Conservation (phyloP, 2,888 invertebrate species). For the Yponomeuta sedellus region DNA sequence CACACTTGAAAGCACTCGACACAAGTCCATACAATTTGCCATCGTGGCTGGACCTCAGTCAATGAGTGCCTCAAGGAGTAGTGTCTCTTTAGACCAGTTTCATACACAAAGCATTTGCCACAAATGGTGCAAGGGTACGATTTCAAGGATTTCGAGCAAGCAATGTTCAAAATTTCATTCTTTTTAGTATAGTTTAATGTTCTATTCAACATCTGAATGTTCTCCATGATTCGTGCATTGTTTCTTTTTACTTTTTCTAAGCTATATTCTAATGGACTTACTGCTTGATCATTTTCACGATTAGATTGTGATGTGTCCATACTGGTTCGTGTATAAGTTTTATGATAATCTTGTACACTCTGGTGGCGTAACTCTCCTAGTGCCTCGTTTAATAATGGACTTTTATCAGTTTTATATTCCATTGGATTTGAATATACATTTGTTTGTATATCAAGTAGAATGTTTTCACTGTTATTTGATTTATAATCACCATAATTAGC, state of each 20-base stretch:
- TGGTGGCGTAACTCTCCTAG: background rate
- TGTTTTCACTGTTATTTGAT: background rate
- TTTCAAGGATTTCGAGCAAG: slow-evolving; percentile 48
- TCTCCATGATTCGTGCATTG: slow-evolving; percentile 68
- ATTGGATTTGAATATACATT: background rate
- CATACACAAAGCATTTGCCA: slow-evolving; percentile 66
- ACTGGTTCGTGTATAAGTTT: background rate
- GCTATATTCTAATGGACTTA: slow-evolving; percentile 58
- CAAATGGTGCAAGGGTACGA: slow-evolving; percentile 60
- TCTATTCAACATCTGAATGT: slow-evolving; percentile 64
- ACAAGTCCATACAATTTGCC: slow-evolving; percentile 71
- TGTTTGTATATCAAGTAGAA: background rate
- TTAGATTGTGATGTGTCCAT: background rate
- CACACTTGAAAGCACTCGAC: slow-evolving; percentile 69
- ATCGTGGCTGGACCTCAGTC: slow-evolving; percentile 48
- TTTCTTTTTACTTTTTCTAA: slow-evolving; percentile 66
- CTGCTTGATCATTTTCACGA: slow-evolving; percentile 10
- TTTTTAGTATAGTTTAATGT: slow-evolving; percentile 64
- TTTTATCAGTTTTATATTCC: background rate
- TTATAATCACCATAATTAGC: background rate
- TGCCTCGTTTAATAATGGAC: background rate
- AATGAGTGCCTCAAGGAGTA: slow-evolving; percentile 52
- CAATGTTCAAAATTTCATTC: slow-evolving; percentile 55
- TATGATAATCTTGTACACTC: background rate
- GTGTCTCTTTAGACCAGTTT: slow-evolving; percentile 63